Base-by-base conservation (phyloP, 1,140 invertebrate genomes). In the Nixonia krombeini region DNA sequence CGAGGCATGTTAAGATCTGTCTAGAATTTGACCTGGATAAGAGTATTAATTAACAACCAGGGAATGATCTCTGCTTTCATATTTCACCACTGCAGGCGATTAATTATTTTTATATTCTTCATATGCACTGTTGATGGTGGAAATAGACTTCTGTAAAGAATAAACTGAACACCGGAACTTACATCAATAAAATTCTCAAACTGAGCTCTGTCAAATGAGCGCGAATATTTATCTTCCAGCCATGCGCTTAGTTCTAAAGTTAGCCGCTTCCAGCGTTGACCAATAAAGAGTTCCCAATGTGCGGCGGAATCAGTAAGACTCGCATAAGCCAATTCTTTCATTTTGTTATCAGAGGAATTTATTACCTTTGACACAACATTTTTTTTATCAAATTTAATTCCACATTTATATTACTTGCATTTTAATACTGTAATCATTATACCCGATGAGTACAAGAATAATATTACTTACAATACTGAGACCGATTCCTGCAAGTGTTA, bases 231-330 rank as follows among this genome's bases (percentile, higher is more conserved):
- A 49, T 94, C 92, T 83, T 94, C 94, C 26, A 94, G 71, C 93
- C 93, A 94, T 0, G 91, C 88, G 4, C 91, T 90, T 4, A 94
- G 75, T 74, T 94, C 93, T 18, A 93, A 81, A 1, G 90, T 91
- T 4, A 94, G 81, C 37, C 89, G 87, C 75, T 93, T 94, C 93
- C 92, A 94, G 59, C 88, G 88, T 72, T 90, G 89, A 25, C 91
- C 90, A 2, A 94, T 90, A 73, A 91, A 91, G 0, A 95, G 88
- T 80, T 94, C 92, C 94, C 94, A 96, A 49, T 90, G 86, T 0
- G 93, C 89, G 0, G 92, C 87, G 0, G 89, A 90, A 72, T 91
- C 90, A 0, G 85, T 87, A 5, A 94, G 51, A 66, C 89, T 90
- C 0, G 90, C 74, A 66, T 92, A 90, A 0, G 90, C 87, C 18